Conservation (phyloP, 2,797 vertebrate genomes). For the Nyctibius grandis region DNA sequence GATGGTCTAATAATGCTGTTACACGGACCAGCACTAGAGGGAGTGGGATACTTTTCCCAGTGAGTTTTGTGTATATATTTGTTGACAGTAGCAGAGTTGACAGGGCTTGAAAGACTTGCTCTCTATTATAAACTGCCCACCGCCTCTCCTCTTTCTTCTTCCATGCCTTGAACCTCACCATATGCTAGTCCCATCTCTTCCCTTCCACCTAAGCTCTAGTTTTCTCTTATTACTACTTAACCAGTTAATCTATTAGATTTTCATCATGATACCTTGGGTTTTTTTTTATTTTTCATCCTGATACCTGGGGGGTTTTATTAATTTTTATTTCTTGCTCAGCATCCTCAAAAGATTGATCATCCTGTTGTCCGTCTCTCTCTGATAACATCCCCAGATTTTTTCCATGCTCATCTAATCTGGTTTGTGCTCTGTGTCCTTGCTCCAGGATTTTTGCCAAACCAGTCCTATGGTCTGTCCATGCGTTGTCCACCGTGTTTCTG, state of each 20-base stretch:
- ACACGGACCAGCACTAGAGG: not conserved
- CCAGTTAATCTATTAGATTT: not conserved
- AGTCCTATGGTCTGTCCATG: not conserved
- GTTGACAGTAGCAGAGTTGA: not conserved
- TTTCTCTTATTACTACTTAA: not conserved
- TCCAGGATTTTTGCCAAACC: not conserved
- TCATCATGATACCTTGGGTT: not conserved
- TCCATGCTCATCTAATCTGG: not conserved
- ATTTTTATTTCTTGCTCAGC: not conserved
- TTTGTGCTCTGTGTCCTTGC: not conserved
- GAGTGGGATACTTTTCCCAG: not conserved
- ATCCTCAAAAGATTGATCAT: not conserved
- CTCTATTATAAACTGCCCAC: not conserved
- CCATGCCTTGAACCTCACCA: not conserved
- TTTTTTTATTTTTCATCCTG: not conserved
- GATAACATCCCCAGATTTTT: not conserved
- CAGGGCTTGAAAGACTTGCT: not conserved
- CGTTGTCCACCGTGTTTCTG: not conserved
- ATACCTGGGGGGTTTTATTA: not conserved
- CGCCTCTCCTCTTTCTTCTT: not conserved
- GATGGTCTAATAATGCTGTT: not conserved
- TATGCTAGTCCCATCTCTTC: not conserved
- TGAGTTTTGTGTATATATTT: not conserved
- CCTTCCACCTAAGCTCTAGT: not conserved
- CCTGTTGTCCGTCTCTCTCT: not conserved